Base-by-base conservation (phyloP, 2,888 invertebrate species). In the Cheilosia soror region DNA sequence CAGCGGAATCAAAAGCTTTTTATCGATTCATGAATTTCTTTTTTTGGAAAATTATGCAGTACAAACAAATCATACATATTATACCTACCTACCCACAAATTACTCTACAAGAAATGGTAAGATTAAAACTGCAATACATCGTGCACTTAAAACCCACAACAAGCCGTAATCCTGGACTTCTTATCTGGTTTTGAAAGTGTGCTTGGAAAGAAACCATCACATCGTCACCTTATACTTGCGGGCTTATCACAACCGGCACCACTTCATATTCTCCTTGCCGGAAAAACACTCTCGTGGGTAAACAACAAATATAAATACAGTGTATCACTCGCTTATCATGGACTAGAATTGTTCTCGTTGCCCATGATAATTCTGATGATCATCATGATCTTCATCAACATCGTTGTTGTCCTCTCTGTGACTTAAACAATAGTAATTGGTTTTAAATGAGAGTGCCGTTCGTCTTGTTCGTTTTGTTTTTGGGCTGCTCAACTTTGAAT, bases 231-330 rank as follows among this genome's bases (percentile, higher is more conserved):
- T 72, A 29, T 62, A 44, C 53, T 25, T 44, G 25, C 9, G 49
- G 47, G 5, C 40, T 63, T 63, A 58, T 69, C 69, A 40, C 29
- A 62, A 57, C 53, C 79, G 75, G 58, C 63, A 79, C 79, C 57
- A 73, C 49, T 72, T 25, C 65, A 82, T 13, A 27, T 49, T 7
- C 44, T 55, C 57, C 5, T 29, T 76, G 65, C 57, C 68, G 62
- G 62, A 65, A 76, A 76, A 53, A 72, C 51, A 57, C 42, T 29
- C 79, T 73, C 79, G 20, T 68, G 13, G 42, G 69, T 69, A 84
- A 79, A 79, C 58, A 79, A 75, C 44, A 69, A 84, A 65, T 75
- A 69, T 47, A 63, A 65, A 73, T 37, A 75, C 55, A 42, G 57
- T 60, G 69, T 73, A 73, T 72, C 69, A 69, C 60, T 55, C 47